A percentile compares a stretch with the other conserved stretches of the same genome.
phyloP scores from a whole-genome alignment of 2,113 vertebrate species.

The Aspidoscelis tigris region DNA sequence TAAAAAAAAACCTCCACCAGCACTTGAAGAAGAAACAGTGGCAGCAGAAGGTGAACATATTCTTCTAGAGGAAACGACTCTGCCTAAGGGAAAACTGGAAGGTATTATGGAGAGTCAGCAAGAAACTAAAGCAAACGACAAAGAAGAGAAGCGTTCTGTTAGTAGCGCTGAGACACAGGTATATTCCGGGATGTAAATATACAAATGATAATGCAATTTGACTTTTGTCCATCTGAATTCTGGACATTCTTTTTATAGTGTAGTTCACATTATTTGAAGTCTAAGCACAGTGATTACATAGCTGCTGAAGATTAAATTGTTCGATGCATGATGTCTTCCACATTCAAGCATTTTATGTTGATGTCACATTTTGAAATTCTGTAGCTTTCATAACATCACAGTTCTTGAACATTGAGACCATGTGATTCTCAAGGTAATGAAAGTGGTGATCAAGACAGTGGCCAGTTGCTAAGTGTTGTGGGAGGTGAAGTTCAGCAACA shows the following conservation, averaged over 20 bases:
- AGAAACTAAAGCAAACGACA: slow-evolving; percentile 72
- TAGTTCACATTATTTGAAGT: background rate
- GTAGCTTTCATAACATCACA: background rate
- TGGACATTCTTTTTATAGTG: background rate
- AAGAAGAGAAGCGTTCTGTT: slow-evolving; percentile 76
- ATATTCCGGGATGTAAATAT: slow-evolving; percentile 27
- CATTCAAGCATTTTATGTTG: background rate
- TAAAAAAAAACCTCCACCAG: slow-evolving; percentile 68
- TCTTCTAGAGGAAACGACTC: slow-evolving; percentile 54
- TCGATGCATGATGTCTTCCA: background rate
- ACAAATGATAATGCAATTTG: background rate
- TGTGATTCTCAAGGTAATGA: no score
- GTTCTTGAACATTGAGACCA: background rate
- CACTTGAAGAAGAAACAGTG: slow-evolving; percentile 59
- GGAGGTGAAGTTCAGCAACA: no score
- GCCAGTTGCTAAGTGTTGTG: no score
- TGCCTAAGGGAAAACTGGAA: slow-evolving; percentile 73
- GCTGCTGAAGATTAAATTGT: background rate
- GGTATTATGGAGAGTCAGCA: slow-evolving; percentile 62
- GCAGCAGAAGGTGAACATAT: slow-evolving; percentile 59
- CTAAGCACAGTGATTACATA: background rate
- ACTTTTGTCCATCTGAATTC: no score
- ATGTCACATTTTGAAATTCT: background rate
- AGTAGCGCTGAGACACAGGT: slow-evolving; percentile 85
- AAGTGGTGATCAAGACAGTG: no score